Evolutionary conservation across 2,888 invertebrate genomes (phyloP).

Genomic region (Tachina grossa): DNA sequence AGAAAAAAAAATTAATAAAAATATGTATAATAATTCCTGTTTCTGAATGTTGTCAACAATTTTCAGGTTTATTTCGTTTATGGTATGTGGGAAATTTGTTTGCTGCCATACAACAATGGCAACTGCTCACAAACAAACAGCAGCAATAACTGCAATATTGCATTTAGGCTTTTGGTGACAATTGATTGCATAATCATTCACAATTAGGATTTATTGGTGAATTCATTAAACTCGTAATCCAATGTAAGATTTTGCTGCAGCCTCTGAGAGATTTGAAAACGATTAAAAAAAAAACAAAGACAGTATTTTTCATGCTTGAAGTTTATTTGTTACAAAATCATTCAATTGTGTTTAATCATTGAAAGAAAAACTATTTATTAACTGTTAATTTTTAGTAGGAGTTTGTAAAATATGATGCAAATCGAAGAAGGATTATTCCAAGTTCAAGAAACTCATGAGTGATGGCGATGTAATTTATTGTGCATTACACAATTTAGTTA

Average conservation of each 20-base stretch:
- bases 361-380: conserved; percentile 59
- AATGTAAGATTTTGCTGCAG: not conserved
- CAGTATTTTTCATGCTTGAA: conserved; percentile 63
- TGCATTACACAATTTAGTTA: not conserved
- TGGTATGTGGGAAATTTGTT: conserved; percentile 54
- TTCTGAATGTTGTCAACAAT: conserved; percentile 50
- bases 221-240: conserved; percentile 56
- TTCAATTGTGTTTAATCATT: conserved; percentile 21
- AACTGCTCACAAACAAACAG: conserved; percentile 17
- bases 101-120: conserved; percentile 28
- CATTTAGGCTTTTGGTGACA: conserved; percentile 67
- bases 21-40: conserved; percentile 47
- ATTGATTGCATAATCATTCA: conserved; percentile 71
- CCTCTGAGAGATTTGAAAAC: not conserved
- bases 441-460: conserved; percentile 45
- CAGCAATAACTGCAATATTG: conserved; percentile 31
- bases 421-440: conserved; percentile 3
- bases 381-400: conserved; percentile 54
- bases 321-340: conserved; percentile 63
- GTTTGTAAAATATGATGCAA: conserved; percentile 41
- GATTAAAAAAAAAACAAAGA: not conserved
- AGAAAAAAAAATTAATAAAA: not conserved
- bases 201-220: conserved; percentile 70
- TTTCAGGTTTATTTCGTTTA: conserved; percentile 64
- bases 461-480: not conserved